Evolutionary conservation across 2,113 vertebrate species (phyloP), one percentile per base, ranked within the genome.

Genomic region (Apteryx mantelli): DNA sequence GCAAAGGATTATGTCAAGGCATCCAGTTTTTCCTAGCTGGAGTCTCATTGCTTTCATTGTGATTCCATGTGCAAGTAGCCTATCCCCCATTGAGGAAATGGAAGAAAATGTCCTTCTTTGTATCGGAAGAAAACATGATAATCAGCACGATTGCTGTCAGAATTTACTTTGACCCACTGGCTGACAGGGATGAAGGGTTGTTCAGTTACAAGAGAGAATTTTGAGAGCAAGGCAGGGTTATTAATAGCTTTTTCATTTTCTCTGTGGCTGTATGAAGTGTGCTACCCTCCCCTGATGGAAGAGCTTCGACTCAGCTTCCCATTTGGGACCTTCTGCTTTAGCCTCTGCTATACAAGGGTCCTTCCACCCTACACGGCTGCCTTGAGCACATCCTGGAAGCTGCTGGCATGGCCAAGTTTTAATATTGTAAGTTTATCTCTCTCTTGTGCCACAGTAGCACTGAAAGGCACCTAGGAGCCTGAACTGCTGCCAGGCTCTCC

Each of bases 11-110:
- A 21, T 1, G 0, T 34, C 5, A 22, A 65, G 53, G 2, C 5
- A 2, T 28, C 11, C 4, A 24, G 0, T 75, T 66, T 40, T 61
- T 73, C 32, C 18, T 61, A 0, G n/a, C 32, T 74, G 38, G 9
- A 74, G 40, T 48, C 46, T n/a, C 3, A 1, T 13, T 83, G 38
- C 40, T 95, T 18, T 68, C 24, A 24, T 26, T 50, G 36, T 42
- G 50, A 32, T 36, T 66, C 32, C 55, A 25, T 0, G 0, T 52
- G 46, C 7, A 36, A 32, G 11, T 3, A 38, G 16, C 13, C 10
- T 38, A 20, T 52, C 9, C 5, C 18, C 14, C 15, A 5, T 60
- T 55, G 26, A 55, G 42, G 65, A 86, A 24, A 11, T 48, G 26
- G 69, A 32, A 61, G 16, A 77, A 2, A 7, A 26, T n/a, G 3